These are phyloP conservation scores for Bombylius major DNA, from an alignment of 2,888 invertebrate species.

Conservation along the genomic window DNA sequence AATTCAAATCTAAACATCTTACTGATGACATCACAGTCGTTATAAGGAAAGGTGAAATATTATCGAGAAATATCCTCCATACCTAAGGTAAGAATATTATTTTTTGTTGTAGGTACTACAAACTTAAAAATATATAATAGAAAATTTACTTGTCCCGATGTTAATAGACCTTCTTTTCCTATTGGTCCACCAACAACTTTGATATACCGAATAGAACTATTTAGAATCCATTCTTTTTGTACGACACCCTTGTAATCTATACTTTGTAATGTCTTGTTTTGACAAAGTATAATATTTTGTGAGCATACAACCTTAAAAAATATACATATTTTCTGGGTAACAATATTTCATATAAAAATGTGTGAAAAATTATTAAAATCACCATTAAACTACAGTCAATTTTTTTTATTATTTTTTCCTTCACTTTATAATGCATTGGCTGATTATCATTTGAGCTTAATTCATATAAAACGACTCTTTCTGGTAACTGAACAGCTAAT, in stretches of 20 bases:
- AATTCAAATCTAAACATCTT: conserved; percentile 82
- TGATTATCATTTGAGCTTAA: conserved; percentile 65
- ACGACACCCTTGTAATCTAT: conserved; percentile 57
- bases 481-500: conserved; percentile 87
- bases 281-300: conserved; percentile 69
- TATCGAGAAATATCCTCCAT: conserved; percentile 83
- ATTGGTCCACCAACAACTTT: conserved; percentile 78
- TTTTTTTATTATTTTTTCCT: conserved; percentile 80
- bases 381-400: conserved; percentile 35
- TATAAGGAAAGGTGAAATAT: conserved; percentile 64
- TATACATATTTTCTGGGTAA: neutral
- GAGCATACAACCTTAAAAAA: conserved; percentile 47
- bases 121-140: neutral
- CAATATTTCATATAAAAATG: neutral
- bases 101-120: neutral
- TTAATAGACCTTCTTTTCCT: conserved; percentile 75
- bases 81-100: conserved; percentile 19
- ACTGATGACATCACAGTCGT: conserved; percentile 61
- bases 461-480: conserved; percentile 89
- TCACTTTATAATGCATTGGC: conserved; percentile 80
- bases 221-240: conserved; percentile 78
- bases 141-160: conserved; percentile 64
- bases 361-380: neutral
- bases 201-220: conserved; percentile 71
- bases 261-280: conserved; percentile 71